phyloP scores from a whole-genome alignment of 1,140 invertebrate species.

The Cydia fagiglandana region DNA sequence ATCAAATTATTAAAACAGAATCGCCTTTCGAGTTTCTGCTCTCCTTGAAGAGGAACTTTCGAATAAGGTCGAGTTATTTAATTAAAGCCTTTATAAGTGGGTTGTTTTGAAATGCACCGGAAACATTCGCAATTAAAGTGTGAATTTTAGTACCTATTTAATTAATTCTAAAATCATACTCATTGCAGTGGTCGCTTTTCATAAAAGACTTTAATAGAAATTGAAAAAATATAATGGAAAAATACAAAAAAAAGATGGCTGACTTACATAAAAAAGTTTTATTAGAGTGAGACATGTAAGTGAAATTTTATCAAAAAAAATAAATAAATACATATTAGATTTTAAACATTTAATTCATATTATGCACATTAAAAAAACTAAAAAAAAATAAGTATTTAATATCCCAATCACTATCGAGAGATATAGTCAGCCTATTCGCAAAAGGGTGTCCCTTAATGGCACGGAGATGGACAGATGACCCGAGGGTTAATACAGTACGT shows the following conservation, averaged over 20 bases:
- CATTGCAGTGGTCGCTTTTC: neutral
- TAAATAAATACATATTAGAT: no score
- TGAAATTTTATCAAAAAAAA: no score
- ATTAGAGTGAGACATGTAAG: no score
- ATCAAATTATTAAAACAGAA: no score
- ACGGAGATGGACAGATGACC: conserved; percentile 5
- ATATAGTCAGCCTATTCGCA: conserved; percentile 3
- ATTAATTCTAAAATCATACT: neutral
- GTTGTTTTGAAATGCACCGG: neutral
- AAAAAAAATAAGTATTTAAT: no score
- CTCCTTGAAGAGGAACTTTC: neutral
- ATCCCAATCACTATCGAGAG: neutral
- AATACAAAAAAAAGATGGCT: no score
- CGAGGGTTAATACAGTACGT: conserved; percentile 17
- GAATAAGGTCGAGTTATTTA: conserved; percentile 3
- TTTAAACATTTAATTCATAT: no score
- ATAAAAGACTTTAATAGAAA: no score
- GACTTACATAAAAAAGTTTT: no score
- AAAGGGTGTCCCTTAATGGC: conserved; percentile 13
- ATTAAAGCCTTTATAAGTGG: conserved; percentile 10
- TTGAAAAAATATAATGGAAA: no score
- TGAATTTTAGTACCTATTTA: neutral
- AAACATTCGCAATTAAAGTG: neutral
- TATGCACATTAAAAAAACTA: no score
- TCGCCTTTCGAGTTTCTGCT: no score